These are phyloP conservation scores for Heliangelus exortis DNA, from an alignment of 2,797 vertebrate species.

Conservation along the genomic window DNA sequence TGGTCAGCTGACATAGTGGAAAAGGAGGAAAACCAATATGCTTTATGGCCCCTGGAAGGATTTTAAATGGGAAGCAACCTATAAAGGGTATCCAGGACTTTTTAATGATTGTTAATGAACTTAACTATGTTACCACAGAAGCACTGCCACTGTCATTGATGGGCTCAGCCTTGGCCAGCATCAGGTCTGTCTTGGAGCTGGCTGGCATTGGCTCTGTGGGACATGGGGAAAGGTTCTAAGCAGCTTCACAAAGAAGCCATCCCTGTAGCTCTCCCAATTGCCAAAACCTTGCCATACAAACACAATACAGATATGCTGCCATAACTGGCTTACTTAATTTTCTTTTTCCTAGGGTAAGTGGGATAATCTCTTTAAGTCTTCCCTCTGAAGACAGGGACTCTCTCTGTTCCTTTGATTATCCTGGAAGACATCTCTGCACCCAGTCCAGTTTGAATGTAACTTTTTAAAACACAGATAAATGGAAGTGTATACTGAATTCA, in stretches of 20 bases:
- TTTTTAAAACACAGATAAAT: not conserved
- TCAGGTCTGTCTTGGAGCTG: rapidly evolving
- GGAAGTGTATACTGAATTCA: not conserved
- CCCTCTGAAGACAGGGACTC: not conserved
- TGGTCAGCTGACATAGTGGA: not conserved
- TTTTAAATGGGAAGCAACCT: not conserved
- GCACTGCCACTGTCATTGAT: rapidly evolving
- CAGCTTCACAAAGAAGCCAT: not conserved
- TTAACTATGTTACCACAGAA: not conserved
- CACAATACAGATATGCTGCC: not conserved
- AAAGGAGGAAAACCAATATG: not conserved
- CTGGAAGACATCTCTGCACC: not conserved
- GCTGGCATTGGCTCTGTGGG: not conserved
- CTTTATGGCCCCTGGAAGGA: not conserved
- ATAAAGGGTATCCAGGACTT: not conserved
- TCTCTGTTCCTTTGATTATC: not conserved
- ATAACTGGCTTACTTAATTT: not conserved
- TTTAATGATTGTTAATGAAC: not conserved
- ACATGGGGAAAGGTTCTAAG: not conserved
- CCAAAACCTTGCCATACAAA: no score
- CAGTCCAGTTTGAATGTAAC: not conserved
- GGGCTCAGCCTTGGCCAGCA: rapidly evolving
- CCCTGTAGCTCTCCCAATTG: no score
- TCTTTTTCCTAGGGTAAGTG: not conserved
- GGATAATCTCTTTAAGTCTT: not conserved